A percentile compares a stretch with the other conserved stretches of the same genome.
Evolutionary conservation across 2,888 invertebrate species (phyloP).

Genomic region (Anodontia alba): DNA sequence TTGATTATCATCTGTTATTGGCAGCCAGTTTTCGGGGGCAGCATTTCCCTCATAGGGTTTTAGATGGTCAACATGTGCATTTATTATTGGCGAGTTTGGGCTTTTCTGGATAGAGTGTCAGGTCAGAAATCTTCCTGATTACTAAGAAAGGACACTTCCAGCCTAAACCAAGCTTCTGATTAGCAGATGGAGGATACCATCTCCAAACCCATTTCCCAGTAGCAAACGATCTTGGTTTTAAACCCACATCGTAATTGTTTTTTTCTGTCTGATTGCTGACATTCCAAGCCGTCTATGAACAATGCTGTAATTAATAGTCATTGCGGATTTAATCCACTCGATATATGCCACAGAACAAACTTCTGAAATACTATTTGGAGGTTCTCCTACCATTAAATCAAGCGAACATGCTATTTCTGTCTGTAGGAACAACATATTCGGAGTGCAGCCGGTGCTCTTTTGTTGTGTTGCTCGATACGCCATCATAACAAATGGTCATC

Average conservation of each 20-base stretch:
- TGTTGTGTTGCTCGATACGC: constrained; percentile 52
- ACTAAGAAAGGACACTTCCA: constrained; percentile 42
- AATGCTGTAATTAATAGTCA: constrained; percentile 6
- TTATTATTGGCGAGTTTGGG: background rate
- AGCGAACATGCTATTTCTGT: constrained; percentile 51
- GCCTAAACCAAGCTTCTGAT: too few species aligned
- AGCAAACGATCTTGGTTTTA: too few species aligned
- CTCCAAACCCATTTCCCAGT: too few species aligned
- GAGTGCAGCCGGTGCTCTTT: constrained; percentile 47
- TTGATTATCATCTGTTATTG: too few species aligned
- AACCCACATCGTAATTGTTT: too few species aligned
- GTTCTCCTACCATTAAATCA: constrained; percentile 50
- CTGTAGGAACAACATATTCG: constrained; percentile 54
- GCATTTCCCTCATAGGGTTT: constrained; percentile 43
- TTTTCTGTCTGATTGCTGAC: constrained; percentile 21
- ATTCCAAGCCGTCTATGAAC: constrained; percentile 10
- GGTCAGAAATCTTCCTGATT: constrained; percentile 28
- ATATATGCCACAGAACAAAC: constrained; percentile 33
- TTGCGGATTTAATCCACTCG: constrained; percentile 36
- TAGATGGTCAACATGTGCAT: constrained; percentile 45
- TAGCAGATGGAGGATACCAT: too few species aligned
- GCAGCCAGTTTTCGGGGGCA: constrained; percentile 31
- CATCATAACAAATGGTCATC: constrained; percentile 41
- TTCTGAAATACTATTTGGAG: background rate
- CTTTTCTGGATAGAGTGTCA: constrained; percentile 35